Conservation (phyloP, 2,888 invertebrate species). For the Germaria angustata region DNA sequence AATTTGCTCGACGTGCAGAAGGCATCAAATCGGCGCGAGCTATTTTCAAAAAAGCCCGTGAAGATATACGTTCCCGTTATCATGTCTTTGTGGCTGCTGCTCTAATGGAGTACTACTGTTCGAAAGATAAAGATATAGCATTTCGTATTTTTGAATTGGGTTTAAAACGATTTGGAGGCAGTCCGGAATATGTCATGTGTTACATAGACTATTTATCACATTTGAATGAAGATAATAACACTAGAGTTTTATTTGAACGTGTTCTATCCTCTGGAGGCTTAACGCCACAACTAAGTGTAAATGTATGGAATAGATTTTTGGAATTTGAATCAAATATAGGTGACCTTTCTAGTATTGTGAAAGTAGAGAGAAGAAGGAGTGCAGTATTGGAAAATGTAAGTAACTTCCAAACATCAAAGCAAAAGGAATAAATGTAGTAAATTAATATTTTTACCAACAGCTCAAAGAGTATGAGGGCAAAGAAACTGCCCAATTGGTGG, state of each 20-base stretch:
- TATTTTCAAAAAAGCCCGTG: constrained; percentile 96
- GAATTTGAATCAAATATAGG: constrained; percentile 99
- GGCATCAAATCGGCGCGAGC: constrained; percentile 97
- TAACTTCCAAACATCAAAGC: neutral
- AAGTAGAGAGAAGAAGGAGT: constrained; percentile 96
- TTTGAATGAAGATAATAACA: constrained; percentile 99
- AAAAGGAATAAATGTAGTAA: neutral
- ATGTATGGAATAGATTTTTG: constrained; percentile 98
- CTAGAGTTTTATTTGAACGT: constrained; percentile 98
- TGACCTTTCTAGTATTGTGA: constrained; percentile 97
- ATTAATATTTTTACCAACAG: constrained; percentile 79
- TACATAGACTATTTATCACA: constrained; percentile 98
- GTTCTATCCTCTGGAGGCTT: constrained; percentile 96
- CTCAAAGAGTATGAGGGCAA: constrained; percentile 97
- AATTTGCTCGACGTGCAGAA: constrained; percentile 97
- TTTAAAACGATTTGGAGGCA: constrained; percentile 96
- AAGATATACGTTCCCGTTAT: constrained; percentile 90
- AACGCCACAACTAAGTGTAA: constrained; percentile 94
- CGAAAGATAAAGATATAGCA: constrained; percentile 97
- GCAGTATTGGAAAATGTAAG: constrained; percentile 93
- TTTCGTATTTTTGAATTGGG: constrained; percentile 98
- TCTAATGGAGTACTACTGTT: constrained; percentile 99
- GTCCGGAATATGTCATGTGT: constrained; percentile 96
- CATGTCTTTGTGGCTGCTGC: constrained; percentile 98
- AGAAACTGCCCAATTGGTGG: constrained; percentile 97